phyloP scores from a whole-genome alignment of 1,140 invertebrate species.

The Lanistes nyassanus region DNA sequence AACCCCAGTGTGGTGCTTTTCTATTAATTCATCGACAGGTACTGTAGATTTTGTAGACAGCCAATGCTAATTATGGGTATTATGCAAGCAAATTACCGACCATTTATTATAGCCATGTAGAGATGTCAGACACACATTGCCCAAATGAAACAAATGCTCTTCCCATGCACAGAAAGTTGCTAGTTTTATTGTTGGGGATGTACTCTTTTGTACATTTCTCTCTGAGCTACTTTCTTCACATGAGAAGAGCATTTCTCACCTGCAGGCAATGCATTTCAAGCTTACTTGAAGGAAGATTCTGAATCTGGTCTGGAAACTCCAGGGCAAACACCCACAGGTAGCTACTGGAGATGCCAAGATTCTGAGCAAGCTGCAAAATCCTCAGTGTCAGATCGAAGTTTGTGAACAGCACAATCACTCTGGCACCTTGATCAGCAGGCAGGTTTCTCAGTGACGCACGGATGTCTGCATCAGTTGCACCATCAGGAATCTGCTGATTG shows the following conservation, averaged over 20 bases:
- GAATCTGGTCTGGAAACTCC: slow-evolving; percentile 1
- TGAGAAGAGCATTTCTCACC: not conserved
- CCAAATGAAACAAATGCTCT: too few species aligned
- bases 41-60: too few species aligned
- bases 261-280: too few species aligned
- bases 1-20: too few species aligned
- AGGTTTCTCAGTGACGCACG: slow-evolving; percentile 33
- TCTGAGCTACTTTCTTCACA: not conserved
- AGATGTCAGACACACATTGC: too few species aligned
- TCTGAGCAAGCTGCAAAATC: slow-evolving; percentile 43
- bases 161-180: too few species aligned
- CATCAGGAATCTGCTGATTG: slow-evolving; percentile 3
- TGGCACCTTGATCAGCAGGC: slow-evolving; percentile 30
- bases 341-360: slow-evolving; percentile 32
- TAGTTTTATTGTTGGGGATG: too few species aligned
- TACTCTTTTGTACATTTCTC: not conserved
- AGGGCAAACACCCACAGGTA: slow-evolving; percentile 51
- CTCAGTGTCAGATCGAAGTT: slow-evolving; percentile 29
- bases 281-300: not conserved
- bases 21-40: too few species aligned
- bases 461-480: slow-evolving; percentile 24
- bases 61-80: too few species aligned
- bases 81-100: too few species aligned
- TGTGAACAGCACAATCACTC: slow-evolving; percentile 51
- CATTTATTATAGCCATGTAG: too few species aligned